Conservation (phyloP, 2,113 vertebrate genomes). For the Plestiodon gilberti region DNA sequence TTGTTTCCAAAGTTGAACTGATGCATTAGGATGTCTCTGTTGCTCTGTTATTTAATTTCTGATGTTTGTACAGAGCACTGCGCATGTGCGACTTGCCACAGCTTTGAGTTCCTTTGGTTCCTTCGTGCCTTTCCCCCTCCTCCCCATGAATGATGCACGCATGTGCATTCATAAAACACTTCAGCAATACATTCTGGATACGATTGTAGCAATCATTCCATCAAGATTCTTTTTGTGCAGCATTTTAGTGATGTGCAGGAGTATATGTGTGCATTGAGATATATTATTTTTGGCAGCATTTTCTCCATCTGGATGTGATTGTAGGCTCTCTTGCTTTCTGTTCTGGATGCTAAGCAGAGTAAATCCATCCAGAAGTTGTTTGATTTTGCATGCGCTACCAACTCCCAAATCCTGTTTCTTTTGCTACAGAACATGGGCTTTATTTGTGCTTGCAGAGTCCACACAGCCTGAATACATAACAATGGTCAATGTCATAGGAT, state of each 20-base stretch:
- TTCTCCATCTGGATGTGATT: background rate
- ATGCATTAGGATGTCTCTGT: background rate
- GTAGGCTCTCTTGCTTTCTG: background rate
- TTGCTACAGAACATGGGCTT: background rate
- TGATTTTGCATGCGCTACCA: background rate
- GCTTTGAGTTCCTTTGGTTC: background rate
- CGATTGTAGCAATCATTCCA: background rate
- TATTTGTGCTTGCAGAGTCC: background rate
- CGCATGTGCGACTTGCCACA: background rate
- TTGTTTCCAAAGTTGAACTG: too few species aligned
- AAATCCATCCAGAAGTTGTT: background rate
- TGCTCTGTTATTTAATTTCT: background rate
- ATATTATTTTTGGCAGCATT: background rate
- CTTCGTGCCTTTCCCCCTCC: background rate
- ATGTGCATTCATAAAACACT: background rate
- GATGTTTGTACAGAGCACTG: background rate
- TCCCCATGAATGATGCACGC: too few species aligned
- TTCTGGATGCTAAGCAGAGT: too few species aligned
- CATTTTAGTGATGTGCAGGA: too few species aligned
- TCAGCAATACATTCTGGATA: background rate
- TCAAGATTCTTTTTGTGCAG: background rate
- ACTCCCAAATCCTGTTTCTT: background rate
- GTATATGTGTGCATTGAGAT: too few species aligned
- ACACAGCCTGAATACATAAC: background rate
- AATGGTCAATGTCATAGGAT: background rate